Evolutionary conservation across 2,888 invertebrate species (phyloP).

Genomic region (Tupiocoris notatus): DNA sequence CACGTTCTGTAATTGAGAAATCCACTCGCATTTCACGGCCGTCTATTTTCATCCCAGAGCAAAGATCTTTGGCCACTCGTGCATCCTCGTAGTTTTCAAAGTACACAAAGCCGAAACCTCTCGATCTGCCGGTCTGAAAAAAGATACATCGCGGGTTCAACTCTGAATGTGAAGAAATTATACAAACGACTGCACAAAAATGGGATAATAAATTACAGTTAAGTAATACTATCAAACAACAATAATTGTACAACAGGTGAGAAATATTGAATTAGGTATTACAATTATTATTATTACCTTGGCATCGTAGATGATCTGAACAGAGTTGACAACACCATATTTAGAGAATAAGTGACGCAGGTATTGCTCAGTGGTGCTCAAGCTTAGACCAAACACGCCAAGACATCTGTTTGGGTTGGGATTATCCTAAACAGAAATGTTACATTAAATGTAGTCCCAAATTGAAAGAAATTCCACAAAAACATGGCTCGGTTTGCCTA

Average conservation of each 20-base stretch:
- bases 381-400: constrained; percentile 91
- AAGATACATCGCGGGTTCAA: too few relatives aligned
- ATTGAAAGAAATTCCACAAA: too few relatives aligned
- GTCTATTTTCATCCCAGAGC: constrained; percentile 92
- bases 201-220: too few relatives aligned
- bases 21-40: constrained; percentile 91
- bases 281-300: too few relatives aligned
- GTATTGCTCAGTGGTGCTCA: constrained; percentile 89
- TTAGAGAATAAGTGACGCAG: constrained; percentile 89
- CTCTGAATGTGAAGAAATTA: too few relatives aligned
- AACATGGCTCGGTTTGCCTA: too few relatives aligned
- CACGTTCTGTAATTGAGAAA: constrained; percentile 91
- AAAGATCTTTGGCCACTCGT: constrained; percentile 88
- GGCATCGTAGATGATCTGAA: constrained; percentile 93
- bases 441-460: background rate
- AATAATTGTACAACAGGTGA: too few relatives aligned
- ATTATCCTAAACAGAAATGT: constrained; percentile 62
- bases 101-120: constrained; percentile 97
- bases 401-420: constrained; percentile 86
- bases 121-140: constrained; percentile 70
- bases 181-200: too few relatives aligned
- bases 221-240: too few relatives aligned
- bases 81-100: constrained; percentile 86
- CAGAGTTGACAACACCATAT: constrained; percentile 87
- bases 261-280: too few relatives aligned